phyloP scores from a whole-genome alignment of 37 sponge, comb jelly and placozoan species.

The Cliona cf. orientalis region DNA sequence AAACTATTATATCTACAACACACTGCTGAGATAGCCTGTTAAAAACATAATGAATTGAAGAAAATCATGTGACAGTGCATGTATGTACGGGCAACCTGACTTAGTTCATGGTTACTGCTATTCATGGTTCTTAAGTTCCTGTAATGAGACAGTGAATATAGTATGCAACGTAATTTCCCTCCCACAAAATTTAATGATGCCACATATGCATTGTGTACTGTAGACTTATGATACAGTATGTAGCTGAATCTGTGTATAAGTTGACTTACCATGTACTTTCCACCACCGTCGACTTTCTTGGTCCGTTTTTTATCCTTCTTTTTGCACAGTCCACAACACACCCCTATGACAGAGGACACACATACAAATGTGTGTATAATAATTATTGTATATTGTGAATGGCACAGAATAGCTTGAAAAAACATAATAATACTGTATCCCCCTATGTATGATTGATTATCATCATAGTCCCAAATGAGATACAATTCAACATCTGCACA shows the following conservation, averaged over 20 bases:
- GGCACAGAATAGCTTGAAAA: background rate
- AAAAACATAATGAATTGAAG: too few species aligned
- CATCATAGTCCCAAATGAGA: background rate
- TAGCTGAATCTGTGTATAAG: background rate
- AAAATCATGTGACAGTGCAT: too few species aligned
- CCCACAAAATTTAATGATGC: background rate
- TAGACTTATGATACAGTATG: background rate
- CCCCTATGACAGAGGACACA: conserved; percentile 6
- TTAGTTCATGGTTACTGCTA: too few species aligned
- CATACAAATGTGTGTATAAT: background rate
- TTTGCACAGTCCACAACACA: conserved; percentile 60
- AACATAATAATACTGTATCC: background rate
- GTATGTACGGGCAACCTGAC: too few species aligned
- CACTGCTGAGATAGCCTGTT: too few species aligned
- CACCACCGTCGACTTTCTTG: background rate
- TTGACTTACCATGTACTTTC: conserved; percentile 50
- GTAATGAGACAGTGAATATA: too few species aligned
- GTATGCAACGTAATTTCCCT: background rate
- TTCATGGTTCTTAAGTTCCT: too few species aligned
- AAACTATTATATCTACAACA: too few species aligned
- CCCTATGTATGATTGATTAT: too few species aligned
- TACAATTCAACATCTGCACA: too few species aligned
- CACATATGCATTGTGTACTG: background rate
- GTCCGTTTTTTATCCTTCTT: conserved; percentile 17
- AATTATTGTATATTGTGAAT: background rate